Evolutionary conservation across 2,797 vertebrate species (phyloP).

Genomic region (Lemur catta): DNA sequence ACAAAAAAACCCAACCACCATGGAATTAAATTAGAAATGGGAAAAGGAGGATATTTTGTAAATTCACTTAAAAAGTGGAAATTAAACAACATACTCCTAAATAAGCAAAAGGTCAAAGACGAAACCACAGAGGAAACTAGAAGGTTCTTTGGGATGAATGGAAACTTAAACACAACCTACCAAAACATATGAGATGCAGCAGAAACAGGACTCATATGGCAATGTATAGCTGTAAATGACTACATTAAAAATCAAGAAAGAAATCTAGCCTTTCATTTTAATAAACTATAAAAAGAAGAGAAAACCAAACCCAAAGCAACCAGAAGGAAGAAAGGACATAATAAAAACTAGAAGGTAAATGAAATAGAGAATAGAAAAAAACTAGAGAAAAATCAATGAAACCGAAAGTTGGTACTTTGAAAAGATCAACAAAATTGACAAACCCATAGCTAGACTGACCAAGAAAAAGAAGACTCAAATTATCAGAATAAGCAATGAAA

Average conservation of each 20-base stretch:
- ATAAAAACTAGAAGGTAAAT: neutral
- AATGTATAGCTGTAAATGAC: neutral
- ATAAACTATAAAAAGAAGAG: neutral
- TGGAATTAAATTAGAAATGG: neutral
- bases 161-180: neutral
- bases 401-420: neutral
- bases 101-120: neutral
- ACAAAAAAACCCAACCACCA: neutral
- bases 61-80: neutral
- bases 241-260: neutral
- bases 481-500: neutral
- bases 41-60: neutral
- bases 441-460: neutral
- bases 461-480: neutral
- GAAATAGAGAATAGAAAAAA: neutral
- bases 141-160: neutral
- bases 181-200: neutral
- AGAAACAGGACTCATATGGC: neutral
- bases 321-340: neutral
- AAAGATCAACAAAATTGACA: neutral
- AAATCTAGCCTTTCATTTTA: neutral
- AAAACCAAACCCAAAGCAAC: neutral
- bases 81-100: neutral
- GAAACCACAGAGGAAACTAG: neutral
- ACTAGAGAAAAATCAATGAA: neutral